phyloP scores from a whole-genome alignment of 2,888 invertebrate species.

The Yponomeuta evonymella region DNA sequence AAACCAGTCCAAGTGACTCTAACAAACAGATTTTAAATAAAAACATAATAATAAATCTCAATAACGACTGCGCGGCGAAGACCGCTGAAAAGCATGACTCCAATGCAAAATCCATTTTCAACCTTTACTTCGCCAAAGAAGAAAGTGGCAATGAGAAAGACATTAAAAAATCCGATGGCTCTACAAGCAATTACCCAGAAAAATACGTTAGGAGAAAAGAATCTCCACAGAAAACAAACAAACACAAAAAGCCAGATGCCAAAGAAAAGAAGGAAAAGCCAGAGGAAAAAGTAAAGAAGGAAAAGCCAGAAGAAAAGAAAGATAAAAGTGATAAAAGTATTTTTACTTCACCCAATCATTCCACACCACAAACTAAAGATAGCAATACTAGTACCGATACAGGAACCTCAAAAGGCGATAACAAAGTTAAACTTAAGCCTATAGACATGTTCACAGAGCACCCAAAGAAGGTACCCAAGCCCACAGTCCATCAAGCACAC shows the following conservation, averaged over 20 bases:
- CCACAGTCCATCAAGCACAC: constrained; percentile 41
- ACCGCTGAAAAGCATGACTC: constrained; percentile 39
- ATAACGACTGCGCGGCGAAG: constrained; percentile 36
- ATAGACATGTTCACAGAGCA: constrained; percentile 61
- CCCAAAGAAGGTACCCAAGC: constrained; percentile 37
- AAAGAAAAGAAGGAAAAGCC: constrained; percentile 26
- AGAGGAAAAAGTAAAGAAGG: constrained; percentile 26
- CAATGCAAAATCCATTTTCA: constrained; percentile 37
- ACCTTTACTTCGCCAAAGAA: constrained; percentile 40
- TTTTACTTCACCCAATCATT: constrained; percentile 25
- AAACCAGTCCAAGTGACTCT: constrained; percentile 31
- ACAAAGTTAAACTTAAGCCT: constrained; percentile 50
- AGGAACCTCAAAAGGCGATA: constrained; percentile 36
- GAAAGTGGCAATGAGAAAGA: constrained; percentile 38
- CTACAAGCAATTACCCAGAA: constrained; percentile 49
- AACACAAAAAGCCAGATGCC: constrained; percentile 4
- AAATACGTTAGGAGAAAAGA: constrained; percentile 66
- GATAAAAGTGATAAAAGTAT: constrained; percentile 22
- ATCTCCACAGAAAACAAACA: constrained; percentile 24
- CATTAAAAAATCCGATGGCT: constrained; percentile 33
- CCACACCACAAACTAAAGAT: not conserved
- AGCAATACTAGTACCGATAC: not conserved
- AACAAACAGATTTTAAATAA: constrained; percentile 37
- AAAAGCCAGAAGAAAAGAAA: constrained; percentile 32
- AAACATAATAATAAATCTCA: constrained; percentile 33